Conservation (phyloP, 2,113 vertebrate genomes). For the Cyanocitta stelleri region DNA sequence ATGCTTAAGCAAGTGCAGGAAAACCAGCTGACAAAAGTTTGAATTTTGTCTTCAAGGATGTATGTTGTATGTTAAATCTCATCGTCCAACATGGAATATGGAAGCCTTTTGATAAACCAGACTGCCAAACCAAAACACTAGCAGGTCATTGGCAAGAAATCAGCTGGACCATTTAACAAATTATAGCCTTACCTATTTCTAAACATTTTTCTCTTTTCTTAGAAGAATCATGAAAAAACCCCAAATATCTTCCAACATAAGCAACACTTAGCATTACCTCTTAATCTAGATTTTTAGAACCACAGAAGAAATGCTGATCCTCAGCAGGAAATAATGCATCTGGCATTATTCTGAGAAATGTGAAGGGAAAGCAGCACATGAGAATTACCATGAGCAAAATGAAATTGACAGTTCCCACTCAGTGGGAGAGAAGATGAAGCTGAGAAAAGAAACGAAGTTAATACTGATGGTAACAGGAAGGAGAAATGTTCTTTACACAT, state of each 20-base stretch:
- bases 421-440: not conserved
- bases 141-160: not conserved
- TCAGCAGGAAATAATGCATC: not conserved
- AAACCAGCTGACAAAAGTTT: not conserved
- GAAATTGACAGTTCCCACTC: not conserved
- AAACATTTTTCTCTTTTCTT: not conserved
- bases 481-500: not conserved
- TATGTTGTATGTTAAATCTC: not conserved
- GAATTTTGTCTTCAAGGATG: not conserved
- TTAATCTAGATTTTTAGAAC: not conserved
- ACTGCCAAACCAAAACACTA: not conserved
- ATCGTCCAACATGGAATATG: not conserved
- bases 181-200: not conserved
- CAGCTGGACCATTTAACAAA: not conserved
- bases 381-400: not conserved
- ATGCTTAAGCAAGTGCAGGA: not conserved
- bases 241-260: not conserved
- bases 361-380: not conserved
- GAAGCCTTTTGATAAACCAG: not conserved
- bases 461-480: not conserved
- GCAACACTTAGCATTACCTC: not conserved
- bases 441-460: not conserved
- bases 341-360: not conserved
- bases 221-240: rapidly evolving
- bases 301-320: not conserved